Evolutionary conservation across 2,888 invertebrate species (phyloP), one percentile per base, ranked within the genome.

Genomic region (Drosophila demipolita): DNA sequence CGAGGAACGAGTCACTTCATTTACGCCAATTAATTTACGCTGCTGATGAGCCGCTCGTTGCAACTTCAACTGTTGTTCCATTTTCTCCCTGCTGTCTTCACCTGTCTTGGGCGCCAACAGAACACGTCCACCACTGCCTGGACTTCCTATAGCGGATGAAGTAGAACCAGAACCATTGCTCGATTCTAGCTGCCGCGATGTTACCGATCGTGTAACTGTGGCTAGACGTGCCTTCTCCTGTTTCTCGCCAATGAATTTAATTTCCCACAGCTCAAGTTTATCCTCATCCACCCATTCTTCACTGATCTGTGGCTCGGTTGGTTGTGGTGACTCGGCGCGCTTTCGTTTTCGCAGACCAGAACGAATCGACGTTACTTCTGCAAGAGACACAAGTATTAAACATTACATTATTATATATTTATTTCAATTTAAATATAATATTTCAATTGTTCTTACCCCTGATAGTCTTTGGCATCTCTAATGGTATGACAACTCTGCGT

Each of bases 231-330:
- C 95, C 92, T 95, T 95, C 93, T 96, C 96, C 93, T 95, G 93
- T 93, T 95, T 96, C 93, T 98, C 98, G 29, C 97, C 97, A 92
- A 98, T 98, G 88, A 97, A 96, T 88, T 97, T 97, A 71, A 99
- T 98, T 94, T 99, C 99, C 99, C 99, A 99, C 45, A 99, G 93
- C 91, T 99, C 99, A 52, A 99, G 93, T 91, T 97, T 97, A 80
- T 98, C 98, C 93, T 99, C 99, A 82, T 98, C 98, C 0, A 98
- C 97, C 99, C 99, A 99, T 90, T 97, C 97, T 93, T 99, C 99
- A 0, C 96, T 95, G 15, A 99, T 97, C 94, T 98, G 97, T 0
- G 99, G 99, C 91, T 98, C 98, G 9, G 97, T 98, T 90, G 97
- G 97, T 92, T 98, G 97, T 0, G 98, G 98, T 6, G 98, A 97